phyloP scores from a whole-genome alignment of 2,888 invertebrate genomes.

The Adelphocoris suturalis region DNA sequence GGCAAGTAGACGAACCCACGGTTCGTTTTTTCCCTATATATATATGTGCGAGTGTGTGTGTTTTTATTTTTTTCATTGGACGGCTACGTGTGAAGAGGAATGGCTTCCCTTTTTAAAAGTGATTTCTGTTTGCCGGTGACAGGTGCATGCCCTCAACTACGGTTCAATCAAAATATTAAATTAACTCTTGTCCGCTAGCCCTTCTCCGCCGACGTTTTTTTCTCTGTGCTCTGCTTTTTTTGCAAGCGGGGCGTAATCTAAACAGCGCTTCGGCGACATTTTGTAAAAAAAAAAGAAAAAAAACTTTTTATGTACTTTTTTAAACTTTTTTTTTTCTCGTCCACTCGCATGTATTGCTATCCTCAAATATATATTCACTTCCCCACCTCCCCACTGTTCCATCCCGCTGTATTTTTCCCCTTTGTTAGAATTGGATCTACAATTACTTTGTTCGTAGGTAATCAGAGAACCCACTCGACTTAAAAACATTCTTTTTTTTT shows the following conservation, averaged over 20 bases:
- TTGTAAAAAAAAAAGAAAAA: constrained; percentile 56
- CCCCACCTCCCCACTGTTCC: neutral
- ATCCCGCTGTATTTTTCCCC: constrained; percentile 47
- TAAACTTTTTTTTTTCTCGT: constrained; percentile 29
- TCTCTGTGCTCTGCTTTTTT: constrained; percentile 35
- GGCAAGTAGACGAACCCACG: constrained; percentile 4
- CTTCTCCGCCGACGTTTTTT: constrained; percentile 55
- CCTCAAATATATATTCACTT: constrained; percentile 66
- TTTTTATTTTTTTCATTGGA: constrained; percentile 50
- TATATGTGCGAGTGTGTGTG: too few species aligned
- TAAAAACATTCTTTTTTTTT: constrained; percentile 58
- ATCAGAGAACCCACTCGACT: constrained; percentile 68
- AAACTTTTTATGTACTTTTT: constrained; percentile 53
- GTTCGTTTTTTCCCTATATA: neutral
- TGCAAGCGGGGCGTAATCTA: constrained; percentile 64
- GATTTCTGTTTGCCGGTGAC: constrained; percentile 70
- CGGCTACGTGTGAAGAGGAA: constrained; percentile 63
- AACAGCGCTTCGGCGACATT: constrained; percentile 70
- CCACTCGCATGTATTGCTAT: constrained; percentile 55
- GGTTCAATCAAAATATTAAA: constrained; percentile 71
- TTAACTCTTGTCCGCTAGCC: constrained; percentile 67
- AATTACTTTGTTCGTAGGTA: constrained; percentile 67
- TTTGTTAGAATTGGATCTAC: constrained; percentile 68
- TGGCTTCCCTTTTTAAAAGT: constrained; percentile 65
- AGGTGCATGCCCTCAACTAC: constrained; percentile 70